Conservation (phyloP, 2,113 vertebrate species). For the Neogale vison region DNA sequence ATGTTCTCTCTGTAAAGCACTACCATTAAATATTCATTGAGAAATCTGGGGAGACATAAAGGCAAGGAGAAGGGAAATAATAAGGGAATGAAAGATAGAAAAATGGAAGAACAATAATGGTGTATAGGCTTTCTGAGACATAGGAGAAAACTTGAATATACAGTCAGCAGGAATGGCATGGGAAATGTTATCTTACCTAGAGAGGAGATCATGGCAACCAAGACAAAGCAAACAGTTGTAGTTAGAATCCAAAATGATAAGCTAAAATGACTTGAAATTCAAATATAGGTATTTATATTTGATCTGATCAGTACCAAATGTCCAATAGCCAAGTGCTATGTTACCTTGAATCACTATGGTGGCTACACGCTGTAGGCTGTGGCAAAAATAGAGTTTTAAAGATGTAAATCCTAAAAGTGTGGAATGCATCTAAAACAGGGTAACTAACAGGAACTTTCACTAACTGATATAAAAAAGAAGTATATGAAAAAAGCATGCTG, state of each 20-base stretch:
- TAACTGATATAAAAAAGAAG: background rate
- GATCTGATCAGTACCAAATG: background rate
- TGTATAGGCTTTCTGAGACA: background rate
- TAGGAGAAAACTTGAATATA: background rate
- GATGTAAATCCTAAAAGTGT: background rate
- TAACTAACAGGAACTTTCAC: background rate
- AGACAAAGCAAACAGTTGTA: background rate
- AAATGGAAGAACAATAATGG: background rate
- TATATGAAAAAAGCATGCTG: background rate
- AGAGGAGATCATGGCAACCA: background rate
- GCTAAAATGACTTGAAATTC: background rate
- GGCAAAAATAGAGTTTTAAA: background rate
- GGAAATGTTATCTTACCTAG: background rate
- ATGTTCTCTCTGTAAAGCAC: background rate
- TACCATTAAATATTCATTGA: conserved; percentile 8
- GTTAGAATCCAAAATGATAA: background rate
- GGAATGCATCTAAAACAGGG: background rate
- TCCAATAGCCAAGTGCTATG: background rate
- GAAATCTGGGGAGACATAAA: background rate
- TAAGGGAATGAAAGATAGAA: background rate
- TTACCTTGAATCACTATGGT: background rate
- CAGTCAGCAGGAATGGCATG: background rate
- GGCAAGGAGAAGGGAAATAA: background rate
- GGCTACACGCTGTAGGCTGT: too few relatives aligned
- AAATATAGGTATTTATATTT: background rate